Base-by-base conservation (phyloP, 2,113 vertebrate species). In the Callipepla squamata region DNA sequence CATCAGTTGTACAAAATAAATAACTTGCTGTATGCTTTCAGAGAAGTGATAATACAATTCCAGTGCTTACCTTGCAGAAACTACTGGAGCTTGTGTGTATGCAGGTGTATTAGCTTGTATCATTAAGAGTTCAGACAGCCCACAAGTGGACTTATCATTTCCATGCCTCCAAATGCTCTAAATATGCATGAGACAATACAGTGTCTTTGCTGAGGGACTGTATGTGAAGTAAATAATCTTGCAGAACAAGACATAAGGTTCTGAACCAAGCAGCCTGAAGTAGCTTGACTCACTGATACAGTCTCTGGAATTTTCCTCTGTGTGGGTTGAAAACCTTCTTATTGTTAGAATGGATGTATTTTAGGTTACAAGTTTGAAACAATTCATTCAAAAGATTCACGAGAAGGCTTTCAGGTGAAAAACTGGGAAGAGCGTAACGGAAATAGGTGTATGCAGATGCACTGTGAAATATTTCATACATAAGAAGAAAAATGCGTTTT, bases 281-380 rank as follows among this genome's bases (percentile, higher is more conserved):
- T 85, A 91, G 91, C 68, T 92, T 96, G 94, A 95, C 79, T 95
- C 94, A 93, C 44, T 94, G 75, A 59, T 95, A 0, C 70, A 86
- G 26, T 81, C 90, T 87, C 89, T 94, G 81, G 94, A 96, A 96
- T 94, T 91, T 95, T 96, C 94, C 63, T 75, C 50, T 92, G 91
- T 93, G 94, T 96, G 84, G 92, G 94, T 77, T 94, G 96, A 80
- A 91, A 94, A 92, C 79, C 72, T 92, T 87, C 32, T 89, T 91
- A 96, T 94, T 96, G 95, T 95, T 92, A 74, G 57, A 89, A 65
- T 83, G 72, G 92, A 57, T 91, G 75, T 89, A 6, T 91, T 89
- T 84, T 21, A 40, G 83, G 44, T 89, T 95, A 47, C 59, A 72
- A 34, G 61, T 76, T 94, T 87, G 89, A 87, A 83, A 94, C 80